A percentile compares a stretch with the other conserved stretches of the same genome.
phyloP scores from a whole-genome alignment of 2,113 vertebrate genomes.

The Amphilophus citrinellus region DNA sequence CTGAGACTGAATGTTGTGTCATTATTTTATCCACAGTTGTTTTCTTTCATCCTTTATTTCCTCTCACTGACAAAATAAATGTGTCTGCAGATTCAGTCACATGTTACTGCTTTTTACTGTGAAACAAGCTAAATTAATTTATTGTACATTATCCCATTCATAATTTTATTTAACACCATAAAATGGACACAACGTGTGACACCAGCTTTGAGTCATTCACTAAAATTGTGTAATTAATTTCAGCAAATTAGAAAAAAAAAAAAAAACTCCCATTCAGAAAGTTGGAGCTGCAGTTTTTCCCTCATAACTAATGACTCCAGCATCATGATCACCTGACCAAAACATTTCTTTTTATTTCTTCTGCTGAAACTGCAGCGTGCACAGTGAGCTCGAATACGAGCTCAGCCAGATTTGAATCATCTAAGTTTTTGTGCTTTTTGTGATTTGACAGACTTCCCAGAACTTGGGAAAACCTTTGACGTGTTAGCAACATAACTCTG shows the following conservation, averaged over 20 bases:
- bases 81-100: not conserved
- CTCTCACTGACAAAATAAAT: not conserved
- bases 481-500: not conserved
- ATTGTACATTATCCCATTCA: not conserved
- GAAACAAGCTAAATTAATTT: not conserved
- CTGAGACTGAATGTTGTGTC: not conserved
- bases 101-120: not conserved
- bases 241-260: not conserved
- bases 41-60: not conserved
- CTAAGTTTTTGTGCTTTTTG: not conserved
- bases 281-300: not conserved
- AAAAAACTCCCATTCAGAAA: not conserved
- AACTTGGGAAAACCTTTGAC: not conserved
- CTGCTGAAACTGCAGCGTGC: not conserved
- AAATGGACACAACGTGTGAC: not conserved
- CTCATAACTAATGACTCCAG: constrained; percentile 14
- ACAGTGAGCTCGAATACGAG: not conserved
- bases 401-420: not conserved
- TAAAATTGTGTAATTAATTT: not conserved
- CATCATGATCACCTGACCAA: not conserved
- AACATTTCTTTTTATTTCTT: too few relatives aligned
- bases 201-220: not conserved
- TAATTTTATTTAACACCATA: not conserved
- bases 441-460: not conserved
- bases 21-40: not conserved